Base-by-base conservation (phyloP, 2,888 invertebrate species). In the Rhingia campestris region DNA sequence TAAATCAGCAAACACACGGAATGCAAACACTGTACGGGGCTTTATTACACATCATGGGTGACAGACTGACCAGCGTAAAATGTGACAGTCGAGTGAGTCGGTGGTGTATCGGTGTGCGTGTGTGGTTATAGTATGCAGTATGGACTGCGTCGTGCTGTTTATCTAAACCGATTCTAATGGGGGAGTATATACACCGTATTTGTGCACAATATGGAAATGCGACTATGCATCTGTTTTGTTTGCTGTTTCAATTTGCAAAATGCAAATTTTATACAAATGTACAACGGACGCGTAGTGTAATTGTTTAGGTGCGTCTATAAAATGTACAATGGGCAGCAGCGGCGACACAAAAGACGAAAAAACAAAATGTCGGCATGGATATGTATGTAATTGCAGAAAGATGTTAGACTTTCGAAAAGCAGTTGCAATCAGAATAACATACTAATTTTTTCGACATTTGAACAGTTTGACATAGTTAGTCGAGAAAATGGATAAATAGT, bases 1-100 rank as follows among this genome's bases (percentile, higher is more conserved):
- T 84, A 84, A 84, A 84, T 84, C 84, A 84, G 74, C 74, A 80
- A 84, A 74, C 67, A 73, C 67, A 69, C 63, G 84, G 74, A 64
- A 79, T 64, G 84, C 80, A 80, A 84, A 74, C 66, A 75, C 53
- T 30, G 22, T 73, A 22, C 2, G 22, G 39, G 49, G 39, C 43
- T 49, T 22, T 22, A 22, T 22, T 22, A 41, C 12, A 33, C 39
- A 6, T 32, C 43, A 41, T 32, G 58, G 33, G 41, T 81, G 81
- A 77, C 72, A 39, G 53, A 66, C 77, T 61, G 81, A 51, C 81
- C 76, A 81, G 32, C 77, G 33, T 14, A 69, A 70, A 22, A 56
- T 69, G 76, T 63, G 75, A 75, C 67, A 73, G 43, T 53, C 66
- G 66, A 66, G 51, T 41, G 45, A 22, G 22, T 39, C 14, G 49